A percentile compares a stretch with the other conserved stretches of the same genome.
phyloP scores from a whole-genome alignment of 2,797 vertebrate species.

The Ciconia nigra region DNA sequence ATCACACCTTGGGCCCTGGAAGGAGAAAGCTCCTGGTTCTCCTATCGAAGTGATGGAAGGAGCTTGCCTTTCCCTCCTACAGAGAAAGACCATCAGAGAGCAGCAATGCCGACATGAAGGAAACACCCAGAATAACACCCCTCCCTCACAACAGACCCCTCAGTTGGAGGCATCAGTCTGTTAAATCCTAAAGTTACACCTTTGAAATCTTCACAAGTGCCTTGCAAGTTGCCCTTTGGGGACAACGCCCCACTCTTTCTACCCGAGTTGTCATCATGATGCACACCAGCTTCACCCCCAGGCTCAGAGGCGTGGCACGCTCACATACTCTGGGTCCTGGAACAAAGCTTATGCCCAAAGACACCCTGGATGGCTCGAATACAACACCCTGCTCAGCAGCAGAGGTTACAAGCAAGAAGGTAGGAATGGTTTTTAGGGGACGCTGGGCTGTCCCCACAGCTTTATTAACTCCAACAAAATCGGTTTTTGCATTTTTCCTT shows the following conservation, averaged over 20 bases:
- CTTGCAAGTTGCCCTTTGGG: neutral
- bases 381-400: neutral
- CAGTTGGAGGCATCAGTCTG: neutral
- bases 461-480: neutral
- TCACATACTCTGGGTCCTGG: neutral
- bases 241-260: neutral
- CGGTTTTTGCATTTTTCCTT: neutral
- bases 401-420: neutral
- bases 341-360: neutral
- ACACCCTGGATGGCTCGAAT: neutral
- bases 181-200: neutral
- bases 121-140: neutral
- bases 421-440: neutral
- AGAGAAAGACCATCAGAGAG: neutral
- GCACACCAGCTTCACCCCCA: neutral
- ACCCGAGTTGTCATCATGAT: accelerated
- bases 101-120: neutral
- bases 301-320: neutral
- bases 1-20: neutral
- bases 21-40: neutral
- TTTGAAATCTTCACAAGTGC: neutral
- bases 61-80: neutral
- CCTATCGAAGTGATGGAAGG: neutral
- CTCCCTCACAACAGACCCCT: neutral
- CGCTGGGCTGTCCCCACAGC: neutral